Percentiles rank a stretch among this genome's conserved stretches.
Conservation (phyloP, 2,113 vertebrate species). For the Caranx melampygus region DNA sequence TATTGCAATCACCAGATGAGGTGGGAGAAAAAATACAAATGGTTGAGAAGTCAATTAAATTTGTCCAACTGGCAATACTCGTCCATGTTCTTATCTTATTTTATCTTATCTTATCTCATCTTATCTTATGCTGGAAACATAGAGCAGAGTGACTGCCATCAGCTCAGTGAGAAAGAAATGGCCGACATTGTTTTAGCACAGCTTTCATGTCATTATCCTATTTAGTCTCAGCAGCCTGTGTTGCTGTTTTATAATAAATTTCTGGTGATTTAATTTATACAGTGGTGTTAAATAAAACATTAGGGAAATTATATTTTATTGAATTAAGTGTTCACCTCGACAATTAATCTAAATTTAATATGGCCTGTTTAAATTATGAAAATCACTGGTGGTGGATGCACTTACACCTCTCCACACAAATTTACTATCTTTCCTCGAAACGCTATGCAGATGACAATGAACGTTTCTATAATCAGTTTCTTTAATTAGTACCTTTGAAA, state of each 20-base stretch:
- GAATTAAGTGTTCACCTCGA: slow-evolving; percentile 69
- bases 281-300: slow-evolving; percentile 74
- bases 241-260: slow-evolving; percentile 63
- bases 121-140: neutral
- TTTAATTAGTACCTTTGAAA: slow-evolving; percentile 43
- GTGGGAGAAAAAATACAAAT: slow-evolving; percentile 21
- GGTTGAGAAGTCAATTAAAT: slow-evolving; percentile 31
- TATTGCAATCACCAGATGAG: slow-evolving; percentile 13
- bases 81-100: neutral
- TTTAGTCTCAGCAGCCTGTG: slow-evolving; percentile 43
- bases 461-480: slow-evolving; percentile 40
- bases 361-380: slow-evolving; percentile 60
- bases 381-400: slow-evolving; percentile 33
- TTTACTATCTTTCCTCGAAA: neutral
- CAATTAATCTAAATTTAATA: slow-evolving; percentile 70
- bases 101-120: too few relatives aligned
- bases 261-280: slow-evolving; percentile 68
- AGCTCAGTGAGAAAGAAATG: slow-evolving; percentile 22
- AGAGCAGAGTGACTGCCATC: neutral
- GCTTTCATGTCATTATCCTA: slow-evolving; percentile 50
- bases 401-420: slow-evolving; percentile 33
- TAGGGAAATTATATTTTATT: slow-evolving; percentile 66
- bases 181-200: slow-evolving; percentile 45
- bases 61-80: slow-evolving; percentile 1
- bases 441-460: slow-evolving; percentile 43